Evolutionary conservation across 2,113 vertebrate species (phyloP), one percentile per base, ranked within the genome.

Genomic region (Poeciliopsis retropinna): DNA sequence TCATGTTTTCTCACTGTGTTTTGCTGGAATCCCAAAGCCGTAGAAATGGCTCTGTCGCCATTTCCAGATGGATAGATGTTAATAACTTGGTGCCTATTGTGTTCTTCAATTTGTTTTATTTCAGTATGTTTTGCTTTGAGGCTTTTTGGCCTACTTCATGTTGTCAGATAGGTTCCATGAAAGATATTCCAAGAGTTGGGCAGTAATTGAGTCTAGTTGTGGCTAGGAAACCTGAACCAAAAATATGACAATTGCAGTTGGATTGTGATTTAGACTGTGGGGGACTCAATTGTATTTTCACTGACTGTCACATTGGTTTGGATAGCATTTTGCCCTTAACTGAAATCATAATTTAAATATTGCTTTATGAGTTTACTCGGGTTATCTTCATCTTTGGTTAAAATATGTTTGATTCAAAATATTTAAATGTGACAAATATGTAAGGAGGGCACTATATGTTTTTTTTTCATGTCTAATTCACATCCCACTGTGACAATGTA

Each of bases 401-500:
- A 57, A 54, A 54, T 15, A 13, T 0, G 19, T 54, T 54, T 54
- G 47, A 54, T 54, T 19, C 7, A 1, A 54, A 25, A 54, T 54
- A 25, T 54, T 54, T 19, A 54, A 19, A 54, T 25, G 47, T 54
- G 22, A 54, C 22, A 11, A 57, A 57, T 57, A 17, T 57, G 22
- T 57, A 25, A 22, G 51, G 17, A 22, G 22, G 7, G 2, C 41
- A 44, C 14, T 5, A 31, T 66, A 69, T 31, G 60, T 57, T 60
- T 65, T 29, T 64, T 72, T 68, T 68, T 64, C 60, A 76, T 60
- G 77, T 88, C 78, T 78, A 54, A 73, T 70, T 70, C 72, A 74
- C 67, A 60, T 79, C 86, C 70, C 66, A 82, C 82, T 81, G 82
- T 87, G 86, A 85, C 78, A 28, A 39, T 81, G 72, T 78, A 78